Base-by-base conservation (phyloP, 1,140 invertebrate species). In the Drosophila ananassae region DNA sequence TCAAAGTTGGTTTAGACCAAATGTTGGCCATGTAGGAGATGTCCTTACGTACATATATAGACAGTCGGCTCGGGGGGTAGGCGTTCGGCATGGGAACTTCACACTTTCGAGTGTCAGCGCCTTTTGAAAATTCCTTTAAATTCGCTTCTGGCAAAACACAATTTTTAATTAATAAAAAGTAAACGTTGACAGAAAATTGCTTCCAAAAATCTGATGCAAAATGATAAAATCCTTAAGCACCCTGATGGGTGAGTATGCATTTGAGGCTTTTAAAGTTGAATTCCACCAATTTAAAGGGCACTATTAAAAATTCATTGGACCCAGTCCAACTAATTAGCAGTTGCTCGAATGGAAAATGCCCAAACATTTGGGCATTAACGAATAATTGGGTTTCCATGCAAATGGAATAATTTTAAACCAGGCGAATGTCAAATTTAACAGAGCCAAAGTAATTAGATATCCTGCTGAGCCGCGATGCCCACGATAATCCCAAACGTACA, bases 161-260 rank as follows among this genome's bases (percentile, higher is more conserved):
- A 76, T 72, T 79, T 89, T 87, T 54, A 79, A 87, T 89, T 87
- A 89, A 69, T 71, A 62, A 62, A 82, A 89, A 73, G 82, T 77
- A 87, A 89, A 76, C 83, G 64, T 67, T 58, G 69, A 48, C 82
- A 63, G 28, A 72, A 72, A 71, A 74, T 24, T 55, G 55, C 51
- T 25, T 32, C 22, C 48, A 47, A 54, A 55, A 54, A 46, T 17
- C 2, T 2, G 28, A 39, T 37, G 52, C 60, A 46, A 21, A 10
- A 21, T 47, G 9, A 24, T 47, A 22, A 21, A 53, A 32, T 53
- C 13, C 30, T 32, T 50, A 21, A 32, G 28, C 21, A 34, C 28
- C 51, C 71, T 67, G 54, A 50, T 25, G n/a, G 30, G 63, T 6
- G 10, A 6, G 28, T 24, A 17, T 60, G 10, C n/a, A 12, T 22